Evolutionary conservation across 2,888 invertebrate species (phyloP).

Genomic region (Ptilodon capucinus): DNA sequence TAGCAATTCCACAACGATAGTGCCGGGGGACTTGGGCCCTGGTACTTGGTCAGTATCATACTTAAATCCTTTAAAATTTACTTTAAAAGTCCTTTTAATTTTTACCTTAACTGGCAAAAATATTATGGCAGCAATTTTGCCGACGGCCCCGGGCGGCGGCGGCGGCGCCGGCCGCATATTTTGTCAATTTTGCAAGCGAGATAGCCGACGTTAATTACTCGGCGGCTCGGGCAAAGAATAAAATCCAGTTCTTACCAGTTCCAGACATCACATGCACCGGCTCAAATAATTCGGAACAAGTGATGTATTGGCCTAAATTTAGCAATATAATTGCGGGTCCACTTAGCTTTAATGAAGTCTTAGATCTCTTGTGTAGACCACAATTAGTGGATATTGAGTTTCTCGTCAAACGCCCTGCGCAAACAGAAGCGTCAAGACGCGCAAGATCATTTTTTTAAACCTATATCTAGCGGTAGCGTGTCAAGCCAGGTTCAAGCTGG

Average conservation of each 20-base stretch:
- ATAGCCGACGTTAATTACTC: slow-evolving; percentile 27
- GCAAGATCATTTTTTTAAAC: too few relatives aligned
- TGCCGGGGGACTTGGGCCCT: too few relatives aligned
- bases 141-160: background rate
- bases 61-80: too few relatives aligned
- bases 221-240: slow-evolving; percentile 37
- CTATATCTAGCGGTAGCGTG: too few relatives aligned
- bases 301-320: slow-evolving; percentile 24
- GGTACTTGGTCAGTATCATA: too few relatives aligned
- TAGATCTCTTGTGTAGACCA: slow-evolving; percentile 33
- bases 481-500: too few relatives aligned
- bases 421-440: too few relatives aligned
- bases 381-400: slow-evolving; percentile 19
- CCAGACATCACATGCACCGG: slow-evolving; percentile 15
- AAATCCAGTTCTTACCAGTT: slow-evolving; percentile 49
- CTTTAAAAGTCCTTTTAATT: too few relatives aligned
- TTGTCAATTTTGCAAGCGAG: slow-evolving; percentile 2
- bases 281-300: slow-evolving; percentile 37
- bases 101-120: background rate
- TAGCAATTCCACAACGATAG: too few relatives aligned
- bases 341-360: slow-evolving; percentile 51
- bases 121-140: background rate
- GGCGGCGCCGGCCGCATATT: too few relatives aligned
- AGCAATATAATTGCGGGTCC: slow-evolving; percentile 38
- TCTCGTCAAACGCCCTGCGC: too few relatives aligned